Evolutionary conservation across 2,113 vertebrate species (phyloP).

Genomic region (Ellobius talpinus): DNA sequence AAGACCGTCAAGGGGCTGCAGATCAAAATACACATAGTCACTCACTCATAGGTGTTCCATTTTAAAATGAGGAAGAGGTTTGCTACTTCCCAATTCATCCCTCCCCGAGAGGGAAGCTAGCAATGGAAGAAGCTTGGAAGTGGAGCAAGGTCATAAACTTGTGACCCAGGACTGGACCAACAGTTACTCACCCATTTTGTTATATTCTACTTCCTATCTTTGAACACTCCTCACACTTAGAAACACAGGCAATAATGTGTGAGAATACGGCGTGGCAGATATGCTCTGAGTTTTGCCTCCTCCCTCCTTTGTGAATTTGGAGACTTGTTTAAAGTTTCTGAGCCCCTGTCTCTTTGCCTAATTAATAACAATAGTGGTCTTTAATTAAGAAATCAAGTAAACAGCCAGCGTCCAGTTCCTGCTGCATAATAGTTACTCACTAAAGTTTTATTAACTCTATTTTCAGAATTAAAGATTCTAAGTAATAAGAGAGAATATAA

Average conservation of each 20-base stretch:
- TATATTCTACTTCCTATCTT: background rate
- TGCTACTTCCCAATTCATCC: background rate
- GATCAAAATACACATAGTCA: background rate
- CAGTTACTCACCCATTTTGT: background rate
- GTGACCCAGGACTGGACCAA: background rate
- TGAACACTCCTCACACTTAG: background rate
- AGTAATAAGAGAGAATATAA: background rate
- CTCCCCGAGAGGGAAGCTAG: background rate
- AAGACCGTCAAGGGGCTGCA: background rate
- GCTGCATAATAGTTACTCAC: background rate
- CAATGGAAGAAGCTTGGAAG: background rate
- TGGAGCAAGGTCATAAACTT: background rate
- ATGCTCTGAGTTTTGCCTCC: background rate
- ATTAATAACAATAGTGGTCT: background rate
- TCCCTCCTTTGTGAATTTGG: background rate
- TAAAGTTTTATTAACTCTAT: constrained; percentile 17
- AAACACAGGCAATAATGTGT: background rate
- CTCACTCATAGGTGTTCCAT: background rate
- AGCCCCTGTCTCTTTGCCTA: background rate
- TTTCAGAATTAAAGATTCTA: constrained; percentile 27
- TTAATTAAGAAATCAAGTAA: background rate
- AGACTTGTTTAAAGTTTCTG: background rate
- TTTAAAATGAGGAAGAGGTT: constrained; percentile 31
- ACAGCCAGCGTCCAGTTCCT: background rate
- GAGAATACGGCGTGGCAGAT: background rate